Evolutionary conservation across 2,113 vertebrate species (phyloP).

Genomic region (Anseranas semipalmata): DNA sequence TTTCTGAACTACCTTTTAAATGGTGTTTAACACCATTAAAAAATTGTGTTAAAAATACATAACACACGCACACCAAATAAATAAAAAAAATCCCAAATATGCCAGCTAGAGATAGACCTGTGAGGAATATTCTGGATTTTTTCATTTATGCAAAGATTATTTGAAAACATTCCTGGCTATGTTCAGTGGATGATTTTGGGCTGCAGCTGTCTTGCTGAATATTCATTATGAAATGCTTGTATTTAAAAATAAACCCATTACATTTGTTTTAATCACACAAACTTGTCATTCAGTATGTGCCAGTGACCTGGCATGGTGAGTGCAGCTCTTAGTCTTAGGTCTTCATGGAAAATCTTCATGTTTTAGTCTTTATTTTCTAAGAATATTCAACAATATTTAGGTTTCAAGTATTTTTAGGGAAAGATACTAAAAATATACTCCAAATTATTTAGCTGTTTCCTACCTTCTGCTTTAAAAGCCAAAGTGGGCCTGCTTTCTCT

Average conservation of each 20-base stretch:
- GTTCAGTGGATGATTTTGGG: not conserved
- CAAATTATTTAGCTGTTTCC: not conserved
- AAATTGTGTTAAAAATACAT: not conserved
- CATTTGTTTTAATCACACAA: conserved; percentile 4
- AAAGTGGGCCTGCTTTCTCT: not conserved
- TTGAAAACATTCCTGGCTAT: not conserved
- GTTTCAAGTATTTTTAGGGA: not conserved
- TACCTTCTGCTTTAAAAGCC: not conserved
- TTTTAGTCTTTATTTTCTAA: not conserved
- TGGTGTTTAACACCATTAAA: not conserved
- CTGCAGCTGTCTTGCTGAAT: conserved; percentile 38
- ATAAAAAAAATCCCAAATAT: not conserved
- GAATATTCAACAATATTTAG: not conserved
- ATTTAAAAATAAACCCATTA: conserved; percentile 49
- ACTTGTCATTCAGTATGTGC: not conserved
- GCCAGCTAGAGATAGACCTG: not conserved
- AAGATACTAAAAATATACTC: not conserved
- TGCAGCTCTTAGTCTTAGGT: not conserved
- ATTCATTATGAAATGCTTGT: conserved; percentile 16
- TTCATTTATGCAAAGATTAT: not conserved
- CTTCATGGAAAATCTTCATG: not conserved
- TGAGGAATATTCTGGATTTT: not conserved
- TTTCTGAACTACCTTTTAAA: not conserved
- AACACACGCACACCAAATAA: not conserved
- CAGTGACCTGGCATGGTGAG: not conserved